A percentile compares a stretch with the other conserved stretches of the same genome.
Evolutionary conservation across 2,113 vertebrate species (phyloP).

Genomic region (Ochotona curzoniae): DNA sequence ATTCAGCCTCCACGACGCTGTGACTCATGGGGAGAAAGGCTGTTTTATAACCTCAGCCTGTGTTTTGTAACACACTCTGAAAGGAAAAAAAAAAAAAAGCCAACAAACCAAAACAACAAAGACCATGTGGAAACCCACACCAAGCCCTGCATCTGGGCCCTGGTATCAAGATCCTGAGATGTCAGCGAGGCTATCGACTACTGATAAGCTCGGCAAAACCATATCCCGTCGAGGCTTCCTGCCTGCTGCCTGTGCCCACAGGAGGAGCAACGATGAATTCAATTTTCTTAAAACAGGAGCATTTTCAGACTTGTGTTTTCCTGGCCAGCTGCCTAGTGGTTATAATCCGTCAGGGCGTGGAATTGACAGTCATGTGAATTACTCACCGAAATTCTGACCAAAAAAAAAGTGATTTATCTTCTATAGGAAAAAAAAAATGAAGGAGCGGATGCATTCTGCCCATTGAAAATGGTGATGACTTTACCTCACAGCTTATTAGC

Average conservation of each 20-base stretch:
- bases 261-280: slow-evolving; percentile 54
- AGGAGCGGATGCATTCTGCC: slow-evolving; percentile 63
- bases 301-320: slow-evolving; percentile 83
- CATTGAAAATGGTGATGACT: slow-evolving; percentile 66
- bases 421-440: slow-evolving; percentile 60
- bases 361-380: slow-evolving; percentile 81
- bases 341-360: slow-evolving; percentile 76
- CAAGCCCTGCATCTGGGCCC: neutral
- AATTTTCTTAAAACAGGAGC: slow-evolving; percentile 82
- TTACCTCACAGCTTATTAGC: slow-evolving; percentile 56
- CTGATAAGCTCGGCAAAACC: neutral
- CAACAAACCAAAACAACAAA: neutral
- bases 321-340: slow-evolving; percentile 80
- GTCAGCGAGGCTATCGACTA: neutral
- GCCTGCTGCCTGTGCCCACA: slow-evolving; percentile 41
- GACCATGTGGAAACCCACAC: slow-evolving; percentile 56
- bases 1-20: neutral
- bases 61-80: slow-evolving; percentile 74
- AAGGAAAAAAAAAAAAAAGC: slow-evolving; percentile 40
- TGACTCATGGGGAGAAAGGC: slow-evolving; percentile 67
- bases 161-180: slow-evolving; percentile 27
- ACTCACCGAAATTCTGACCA: slow-evolving; percentile 70
- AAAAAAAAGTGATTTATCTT: slow-evolving; percentile 21
- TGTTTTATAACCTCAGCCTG: slow-evolving; percentile 75
- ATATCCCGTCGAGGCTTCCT: slow-evolving; percentile 33